Conservation (phyloP, 2,797 vertebrate species). For the Typhlichthys subterraneus region DNA sequence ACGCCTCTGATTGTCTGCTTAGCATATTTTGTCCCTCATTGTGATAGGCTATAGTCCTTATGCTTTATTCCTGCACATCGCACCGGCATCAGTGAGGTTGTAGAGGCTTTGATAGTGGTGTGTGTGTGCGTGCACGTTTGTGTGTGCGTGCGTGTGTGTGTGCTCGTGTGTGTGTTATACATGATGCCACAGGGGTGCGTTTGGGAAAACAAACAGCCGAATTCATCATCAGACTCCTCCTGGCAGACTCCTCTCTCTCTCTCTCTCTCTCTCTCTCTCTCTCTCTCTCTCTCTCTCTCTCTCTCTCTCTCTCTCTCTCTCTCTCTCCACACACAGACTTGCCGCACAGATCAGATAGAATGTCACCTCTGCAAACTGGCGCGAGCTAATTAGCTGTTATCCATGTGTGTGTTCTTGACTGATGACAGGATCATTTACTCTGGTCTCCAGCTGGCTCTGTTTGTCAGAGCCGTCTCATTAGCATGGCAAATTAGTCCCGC, state of each 20-base stretch:
- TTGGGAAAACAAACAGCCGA: constrained; percentile 41
- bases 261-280: constrained; percentile 56
- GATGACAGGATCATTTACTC: constrained; percentile 99
- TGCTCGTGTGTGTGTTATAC: constrained; percentile 15
- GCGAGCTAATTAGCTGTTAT: constrained; percentile 98
- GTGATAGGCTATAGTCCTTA: constrained; percentile 59
- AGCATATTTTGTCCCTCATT: constrained; percentile 79
- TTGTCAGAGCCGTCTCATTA: constrained; percentile 97
- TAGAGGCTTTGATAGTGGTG: constrained; percentile 15
- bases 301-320: no score
- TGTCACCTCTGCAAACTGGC: constrained; percentile 91
- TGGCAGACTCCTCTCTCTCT: constrained; percentile 67
- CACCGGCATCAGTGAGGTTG: constrained; percentile 34
- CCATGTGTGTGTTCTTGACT: constrained; percentile 90
- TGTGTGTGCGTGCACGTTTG: constrained; percentile 9
- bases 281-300: constrained; percentile 72
- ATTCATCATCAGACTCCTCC: constrained; percentile 23
- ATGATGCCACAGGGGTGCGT: constrained; percentile 27
- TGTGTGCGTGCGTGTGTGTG: background rate
- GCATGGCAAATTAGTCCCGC: constrained; percentile 95
- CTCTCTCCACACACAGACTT: constrained; percentile 20
- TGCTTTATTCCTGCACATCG: constrained; percentile 44
- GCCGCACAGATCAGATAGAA: constrained; percentile 91
- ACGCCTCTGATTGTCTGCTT: constrained; percentile 87
- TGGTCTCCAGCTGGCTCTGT: constrained; percentile 97